These are phyloP conservation scores for Rhopalosiphum padi DNA, from an alignment of 1,140 invertebrate genomes.

Conservation along the genomic window DNA sequence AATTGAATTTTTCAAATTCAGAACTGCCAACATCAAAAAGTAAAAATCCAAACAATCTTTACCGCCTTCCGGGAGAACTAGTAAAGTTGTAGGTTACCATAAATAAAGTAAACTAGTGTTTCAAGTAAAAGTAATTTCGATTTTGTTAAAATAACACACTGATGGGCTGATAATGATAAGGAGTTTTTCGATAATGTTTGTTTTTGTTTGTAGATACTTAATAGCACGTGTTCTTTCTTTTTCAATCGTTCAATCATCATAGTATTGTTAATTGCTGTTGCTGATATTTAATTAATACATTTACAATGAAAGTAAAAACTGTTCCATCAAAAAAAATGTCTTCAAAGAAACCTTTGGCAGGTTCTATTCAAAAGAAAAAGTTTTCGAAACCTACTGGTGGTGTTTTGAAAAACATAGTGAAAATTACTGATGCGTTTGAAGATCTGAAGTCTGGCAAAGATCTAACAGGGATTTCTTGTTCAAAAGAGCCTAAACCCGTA, in stretches of 20 bases:
- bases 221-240: constrained; percentile 29
- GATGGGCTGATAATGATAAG: not conserved
- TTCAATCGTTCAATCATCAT: not conserved
- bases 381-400: constrained; percentile 24
- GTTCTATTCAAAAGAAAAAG: constrained; percentile 40
- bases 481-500: not conserved
- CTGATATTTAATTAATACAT: not conserved
- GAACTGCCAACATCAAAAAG: too few relatives aligned
- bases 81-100: too few relatives aligned
- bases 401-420: constrained; percentile 42
- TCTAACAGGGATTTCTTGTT: constrained; percentile 27
- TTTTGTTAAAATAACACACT: not conserved
- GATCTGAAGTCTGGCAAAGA: constrained; percentile 4
- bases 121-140: not conserved
- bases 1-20: too few relatives aligned
- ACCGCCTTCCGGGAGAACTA: too few relatives aligned
- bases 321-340: not conserved
- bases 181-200: not conserved
- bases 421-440: constrained; percentile 45
- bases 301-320: constrained; percentile 46
- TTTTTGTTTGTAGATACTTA: not conserved
- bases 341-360: not conserved
- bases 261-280: too few relatives aligned
- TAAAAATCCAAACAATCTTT: too few relatives aligned
- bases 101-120: not conserved